phyloP scores from a whole-genome alignment of 2,888 invertebrate genomes.

The Catonia carolina region DNA sequence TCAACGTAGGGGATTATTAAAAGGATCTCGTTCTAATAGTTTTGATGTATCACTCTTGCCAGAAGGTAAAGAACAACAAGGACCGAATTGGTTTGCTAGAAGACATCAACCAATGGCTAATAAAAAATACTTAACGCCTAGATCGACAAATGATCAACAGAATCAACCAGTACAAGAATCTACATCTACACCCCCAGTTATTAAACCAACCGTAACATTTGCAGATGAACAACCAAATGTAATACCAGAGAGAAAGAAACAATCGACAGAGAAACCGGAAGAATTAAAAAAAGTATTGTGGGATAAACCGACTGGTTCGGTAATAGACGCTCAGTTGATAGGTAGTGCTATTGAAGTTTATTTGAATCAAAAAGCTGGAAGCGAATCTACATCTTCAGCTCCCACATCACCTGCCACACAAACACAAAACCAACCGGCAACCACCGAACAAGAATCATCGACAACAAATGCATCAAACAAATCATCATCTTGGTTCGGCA shows the following conservation, averaged over 20 bases:
- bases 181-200: constrained; percentile 25
- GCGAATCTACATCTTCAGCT: constrained; percentile 28
- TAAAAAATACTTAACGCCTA: constrained; percentile 40
- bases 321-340: constrained; percentile 71
- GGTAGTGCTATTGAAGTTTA: constrained; percentile 82
- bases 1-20: constrained; percentile 53
- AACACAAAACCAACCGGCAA: constrained; percentile 36
- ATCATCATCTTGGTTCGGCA: constrained; percentile 25
- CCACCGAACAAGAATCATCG: constrained; percentile 18
- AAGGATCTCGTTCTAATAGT: constrained; percentile 72
- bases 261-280: constrained; percentile 34
- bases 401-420: no score
- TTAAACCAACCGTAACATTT: constrained; percentile 42
- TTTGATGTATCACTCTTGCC: constrained; percentile 72
- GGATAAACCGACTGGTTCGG: constrained; percentile 69
- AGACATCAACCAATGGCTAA: constrained; percentile 70
- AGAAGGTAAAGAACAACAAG: constrained; percentile 44
- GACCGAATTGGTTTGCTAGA: constrained; percentile 69
- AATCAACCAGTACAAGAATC: constrained; percentile 4
- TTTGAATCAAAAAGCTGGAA: constrained; percentile 53
- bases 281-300: constrained; percentile 56
- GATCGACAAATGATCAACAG: constrained; percentile 20
- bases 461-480: constrained; percentile 15
- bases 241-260: constrained; percentile 45
- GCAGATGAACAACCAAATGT: constrained; percentile 56